Percentiles rank a stretch among this genome's conserved stretches.
These are phyloP conservation scores for Falco peregrinus DNA, from an alignment of 2,797 vertebrate genomes.

Conservation along the genomic window DNA sequence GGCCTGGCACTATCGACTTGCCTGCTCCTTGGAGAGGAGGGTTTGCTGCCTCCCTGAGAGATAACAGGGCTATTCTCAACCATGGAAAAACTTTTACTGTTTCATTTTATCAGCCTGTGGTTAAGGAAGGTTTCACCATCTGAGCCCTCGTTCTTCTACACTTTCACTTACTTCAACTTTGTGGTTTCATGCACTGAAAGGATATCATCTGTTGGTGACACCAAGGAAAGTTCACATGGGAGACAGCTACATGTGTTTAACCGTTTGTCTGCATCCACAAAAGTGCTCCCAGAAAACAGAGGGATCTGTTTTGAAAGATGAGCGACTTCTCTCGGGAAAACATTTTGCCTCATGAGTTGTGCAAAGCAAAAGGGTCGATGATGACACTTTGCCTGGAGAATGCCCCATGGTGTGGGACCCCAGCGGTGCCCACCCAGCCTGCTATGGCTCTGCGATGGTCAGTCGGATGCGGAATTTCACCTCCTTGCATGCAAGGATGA, in stretches of 20 bases:
- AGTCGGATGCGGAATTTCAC: slow-evolving; percentile 19
- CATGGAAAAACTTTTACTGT: background rate
- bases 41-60: background rate
- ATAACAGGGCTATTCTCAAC: background rate
- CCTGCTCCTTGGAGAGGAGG: background rate
- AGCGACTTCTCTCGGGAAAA: background rate
- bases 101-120: background rate
- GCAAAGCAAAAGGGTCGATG: background rate
- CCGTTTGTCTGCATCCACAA: background rate
- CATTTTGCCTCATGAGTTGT: background rate
- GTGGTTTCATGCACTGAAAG: background rate
- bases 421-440: slow-evolving; percentile 26
- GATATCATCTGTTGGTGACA: background rate
- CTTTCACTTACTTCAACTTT: background rate
- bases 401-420: background rate
- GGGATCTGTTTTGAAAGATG: background rate
- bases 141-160: background rate
- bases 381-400: background rate
- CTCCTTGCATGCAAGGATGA: slow-evolving; percentile 11
- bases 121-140: slow-evolving; percentile 14
- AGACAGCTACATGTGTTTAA: slow-evolving; percentile 29
- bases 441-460: slow-evolving; percentile 2
- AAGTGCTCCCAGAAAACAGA: background rate
- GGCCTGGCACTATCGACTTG: background rate
- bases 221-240: background rate